phyloP scores from a whole-genome alignment of 1,140 invertebrate genomes.

The Drosophila pachea region DNA sequence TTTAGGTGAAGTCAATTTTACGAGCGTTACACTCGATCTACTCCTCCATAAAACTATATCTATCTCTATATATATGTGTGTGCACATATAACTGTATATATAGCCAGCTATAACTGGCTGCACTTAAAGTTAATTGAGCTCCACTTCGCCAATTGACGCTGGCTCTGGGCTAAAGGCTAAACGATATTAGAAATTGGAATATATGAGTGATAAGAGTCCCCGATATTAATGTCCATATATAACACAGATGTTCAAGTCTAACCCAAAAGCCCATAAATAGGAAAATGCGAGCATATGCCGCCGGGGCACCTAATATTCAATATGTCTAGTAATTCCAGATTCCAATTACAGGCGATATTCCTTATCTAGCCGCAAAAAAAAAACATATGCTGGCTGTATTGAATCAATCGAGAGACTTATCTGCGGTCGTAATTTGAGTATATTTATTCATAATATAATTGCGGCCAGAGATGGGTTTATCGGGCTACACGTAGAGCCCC shows the following conservation, averaged over 20 bases:
- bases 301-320: too few relatives aligned
- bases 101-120: conserved; percentile 14
- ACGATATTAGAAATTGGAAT: too few relatives aligned
- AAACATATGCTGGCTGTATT: conserved; percentile 27
- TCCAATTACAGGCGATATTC: conserved; percentile 21
- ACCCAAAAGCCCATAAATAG: too few relatives aligned
- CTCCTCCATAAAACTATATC: too few relatives aligned
- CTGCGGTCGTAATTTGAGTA: neutral
- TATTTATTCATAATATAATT: neutral
- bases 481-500: neutral
- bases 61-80: neutral
- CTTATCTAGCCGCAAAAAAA: conserved; percentile 4
- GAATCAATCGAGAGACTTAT: conserved; percentile 5
- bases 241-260: too few relatives aligned
- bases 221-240: too few relatives aligned
- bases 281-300: too few relatives aligned
- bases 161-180: neutral
- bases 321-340: too few relatives aligned
- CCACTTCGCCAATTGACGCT: conserved; percentile 15
- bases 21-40: too few relatives aligned
- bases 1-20: conserved; percentile 11
- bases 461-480: conserved; percentile 1
- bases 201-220: too few relatives aligned
- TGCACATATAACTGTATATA: neutral
- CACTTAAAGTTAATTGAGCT: conserved; percentile 32